Conservation (phyloP, 2,888 invertebrate genomes). For the Galeopsomyia nigrocyanea region DNA sequence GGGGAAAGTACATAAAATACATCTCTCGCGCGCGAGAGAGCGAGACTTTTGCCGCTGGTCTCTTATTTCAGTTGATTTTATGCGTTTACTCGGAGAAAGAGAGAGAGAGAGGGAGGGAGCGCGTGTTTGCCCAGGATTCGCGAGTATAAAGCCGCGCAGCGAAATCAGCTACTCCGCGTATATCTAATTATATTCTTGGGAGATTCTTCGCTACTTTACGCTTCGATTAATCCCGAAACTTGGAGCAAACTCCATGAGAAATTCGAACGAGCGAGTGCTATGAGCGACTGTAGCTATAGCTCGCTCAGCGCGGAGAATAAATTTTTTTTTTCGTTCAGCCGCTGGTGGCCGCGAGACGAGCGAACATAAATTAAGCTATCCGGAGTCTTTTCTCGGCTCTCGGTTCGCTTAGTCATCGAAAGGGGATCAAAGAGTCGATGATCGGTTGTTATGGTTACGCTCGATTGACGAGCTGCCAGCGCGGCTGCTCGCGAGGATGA, state of each 20-base stretch:
- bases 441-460: no score
- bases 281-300: not conserved
- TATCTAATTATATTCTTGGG: slow-evolving; percentile 34
- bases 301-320: no score
- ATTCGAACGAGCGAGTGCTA: not conserved
- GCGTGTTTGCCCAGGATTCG: slow-evolving; percentile 38
- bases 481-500: no score
- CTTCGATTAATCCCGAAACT: slow-evolving; percentile 2
- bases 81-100: slow-evolving; percentile 5
- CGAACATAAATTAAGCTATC: no score
- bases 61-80: slow-evolving; percentile 49
- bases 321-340: no score
- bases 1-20: slow-evolving; percentile 45
- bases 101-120: not conserved
- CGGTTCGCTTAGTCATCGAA: not conserved
- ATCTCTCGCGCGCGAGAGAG: slow-evolving; percentile 11
- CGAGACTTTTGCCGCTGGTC: slow-evolving; percentile 43
- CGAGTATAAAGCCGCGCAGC: slow-evolving; percentile 39
- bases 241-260: not conserved
- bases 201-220: slow-evolving; percentile 14
- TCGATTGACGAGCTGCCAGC: no score
- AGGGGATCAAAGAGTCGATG: not conserved
- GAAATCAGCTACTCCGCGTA: slow-evolving; percentile 28
- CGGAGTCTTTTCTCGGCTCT: no score
- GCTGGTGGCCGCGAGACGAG: no score